Evolutionary conservation across 2,888 invertebrate species (phyloP), one percentile per base, ranked within the genome.

Genomic region (Hanleya hanleyi): DNA sequence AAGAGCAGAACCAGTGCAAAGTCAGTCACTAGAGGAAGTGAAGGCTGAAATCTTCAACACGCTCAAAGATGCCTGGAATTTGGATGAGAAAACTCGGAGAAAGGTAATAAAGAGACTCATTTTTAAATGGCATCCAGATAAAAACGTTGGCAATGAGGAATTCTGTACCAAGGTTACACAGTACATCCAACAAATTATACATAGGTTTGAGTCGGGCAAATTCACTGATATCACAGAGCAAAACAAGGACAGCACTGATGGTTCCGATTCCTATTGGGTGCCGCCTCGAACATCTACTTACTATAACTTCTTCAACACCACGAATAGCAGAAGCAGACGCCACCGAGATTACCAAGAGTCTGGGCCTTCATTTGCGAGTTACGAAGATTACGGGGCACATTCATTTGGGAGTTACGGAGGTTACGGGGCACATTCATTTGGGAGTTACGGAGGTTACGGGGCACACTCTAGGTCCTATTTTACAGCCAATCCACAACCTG

Each of bases 61-160:
- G 32, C 67, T 82, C 12, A 77, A 32, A 9, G 74, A 77, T 51
- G 79, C 82, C 22, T 79, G 77, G 77, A 67, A 70, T 7, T 67
- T 68, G 12, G 71, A 69, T 15, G 67, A 74, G 51, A 50, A 22
- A 1, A 77, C 76, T 38, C 69, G 76, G 35, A 71, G 51, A 37
- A 38, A 71, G 1, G 75, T 83, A 38, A 69, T 79, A 4, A 80
- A 81, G 69, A 66, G 84, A 62, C 64, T 83, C 12, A 41, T 74
- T n/a, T 61, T 79, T 7, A 78, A 78, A 62, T 84, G 81, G 81
- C 83, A 83, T 67, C 83, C 82, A 38, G 83, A 84, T 61, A 83
- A 81, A 73, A 81, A 84, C 67, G 76, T 61, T 9, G 70, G 74
- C 18, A 73, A 77, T 26, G 72, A 73, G 26, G 64, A 51, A 3